Conservation (phyloP, 2,113 vertebrate genomes). For the Galbula dea region DNA sequence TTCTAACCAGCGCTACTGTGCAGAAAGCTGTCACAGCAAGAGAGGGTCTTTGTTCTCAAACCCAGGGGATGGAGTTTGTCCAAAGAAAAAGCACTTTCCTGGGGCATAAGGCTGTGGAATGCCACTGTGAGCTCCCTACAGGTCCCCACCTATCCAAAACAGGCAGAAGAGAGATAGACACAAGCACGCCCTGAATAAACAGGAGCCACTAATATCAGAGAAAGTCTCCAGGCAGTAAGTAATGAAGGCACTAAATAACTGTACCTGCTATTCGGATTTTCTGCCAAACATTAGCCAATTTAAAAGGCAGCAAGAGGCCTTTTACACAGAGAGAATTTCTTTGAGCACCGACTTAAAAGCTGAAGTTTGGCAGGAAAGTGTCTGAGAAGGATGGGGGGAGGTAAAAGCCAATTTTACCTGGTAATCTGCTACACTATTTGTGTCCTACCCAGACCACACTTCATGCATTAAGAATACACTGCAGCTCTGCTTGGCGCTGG, state of each 20-base stretch:
- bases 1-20: not conserved
- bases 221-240: conserved; percentile 43
- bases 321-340: conserved; percentile 68
- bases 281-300: conserved; percentile 66
- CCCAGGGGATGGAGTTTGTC: conserved; percentile 41
- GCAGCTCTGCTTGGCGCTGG: conserved; percentile 36
- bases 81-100: not conserved
- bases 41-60: conserved; percentile 5
- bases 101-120: not conserved
- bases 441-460: conserved; percentile 59
- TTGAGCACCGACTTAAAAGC: conserved; percentile 74
- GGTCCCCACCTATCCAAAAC: not conserved
- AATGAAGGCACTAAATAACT: conserved; percentile 59
- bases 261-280: conserved; percentile 49
- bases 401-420: conserved; percentile 74
- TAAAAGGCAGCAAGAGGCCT: conserved; percentile 75
- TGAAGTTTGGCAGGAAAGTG: conserved; percentile 76
- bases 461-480: conserved; percentile 65
- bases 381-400: conserved; percentile 68
- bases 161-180: not conserved
- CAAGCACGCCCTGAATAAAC: conserved; percentile 29
- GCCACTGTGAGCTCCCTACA: not conserved
- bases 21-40: conserved; percentile 28
- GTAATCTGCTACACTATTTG: conserved; percentile 76
- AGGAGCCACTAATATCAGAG: conserved; percentile 54